Evolutionary conservation across 2,888 invertebrate genomes (phyloP).

Genomic region (Galeopsomyia nigrocyanea): DNA sequence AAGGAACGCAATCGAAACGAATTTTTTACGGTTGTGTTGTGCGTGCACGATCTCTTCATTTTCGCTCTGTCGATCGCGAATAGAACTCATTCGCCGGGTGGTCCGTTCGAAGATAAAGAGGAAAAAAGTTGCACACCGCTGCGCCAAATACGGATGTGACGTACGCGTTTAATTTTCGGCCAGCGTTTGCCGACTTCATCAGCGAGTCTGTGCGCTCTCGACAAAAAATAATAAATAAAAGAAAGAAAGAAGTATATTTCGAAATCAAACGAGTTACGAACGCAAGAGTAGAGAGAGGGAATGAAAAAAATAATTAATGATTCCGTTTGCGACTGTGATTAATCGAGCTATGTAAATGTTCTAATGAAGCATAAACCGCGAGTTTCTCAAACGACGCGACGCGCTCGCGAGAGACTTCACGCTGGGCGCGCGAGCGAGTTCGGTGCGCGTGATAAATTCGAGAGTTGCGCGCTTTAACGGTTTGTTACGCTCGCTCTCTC

Average conservation of each 20-base stretch:
- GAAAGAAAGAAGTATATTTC: not conserved
- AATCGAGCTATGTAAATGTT: conserved; percentile 64
- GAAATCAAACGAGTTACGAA: not conserved
- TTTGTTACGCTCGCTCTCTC: conserved; percentile 21
- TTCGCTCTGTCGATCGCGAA: conserved; percentile 16
- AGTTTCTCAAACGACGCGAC: conserved; percentile 49
- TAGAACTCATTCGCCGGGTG: conserved; percentile 21
- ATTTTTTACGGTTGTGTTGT: conserved; percentile 8
- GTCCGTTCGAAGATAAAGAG: not conserved
- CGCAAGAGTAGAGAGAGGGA: not conserved
- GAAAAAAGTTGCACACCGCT: not conserved
- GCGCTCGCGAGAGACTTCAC: conserved; percentile 63
- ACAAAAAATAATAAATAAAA: not conserved
- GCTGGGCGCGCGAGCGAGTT: conserved; percentile 61
- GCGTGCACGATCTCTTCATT: conserved; percentile 37
- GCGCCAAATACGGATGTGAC: conserved; percentile 39
- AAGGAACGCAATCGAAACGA: conserved; percentile 36
- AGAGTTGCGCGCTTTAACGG: conserved; percentile 41
- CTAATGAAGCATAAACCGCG: conserved; percentile 62
- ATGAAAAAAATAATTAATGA: conserved; percentile 18
- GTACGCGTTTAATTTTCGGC: conserved; percentile 24
- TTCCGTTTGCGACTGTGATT: conserved; percentile 52
- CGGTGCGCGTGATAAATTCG: conserved; percentile 59
- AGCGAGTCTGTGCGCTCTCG: too few relatives aligned
- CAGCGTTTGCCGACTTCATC: not conserved